phyloP scores from a whole-genome alignment of 2,888 invertebrate species.

The Seladonia tumulorum region DNA sequence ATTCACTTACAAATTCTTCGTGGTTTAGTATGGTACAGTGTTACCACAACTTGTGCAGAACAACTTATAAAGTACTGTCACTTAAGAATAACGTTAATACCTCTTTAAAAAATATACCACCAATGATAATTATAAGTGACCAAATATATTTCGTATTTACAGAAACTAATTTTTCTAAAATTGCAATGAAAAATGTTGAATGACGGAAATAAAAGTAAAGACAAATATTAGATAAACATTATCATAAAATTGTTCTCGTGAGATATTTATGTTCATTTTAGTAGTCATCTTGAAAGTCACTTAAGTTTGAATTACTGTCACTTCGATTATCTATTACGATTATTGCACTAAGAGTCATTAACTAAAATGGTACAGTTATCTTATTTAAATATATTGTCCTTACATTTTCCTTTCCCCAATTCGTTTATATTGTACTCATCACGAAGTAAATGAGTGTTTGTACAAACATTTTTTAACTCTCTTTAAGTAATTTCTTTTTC shows the following conservation, averaged over 20 bases:
- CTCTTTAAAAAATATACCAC: conserved; percentile 16
- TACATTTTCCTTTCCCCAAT: conserved; percentile 1
- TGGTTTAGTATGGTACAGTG: conserved; percentile 10
- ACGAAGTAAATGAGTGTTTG: background rate
- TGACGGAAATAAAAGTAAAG: conserved; percentile 14
- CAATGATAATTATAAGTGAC: conserved; percentile 11
- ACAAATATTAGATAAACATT: background rate
- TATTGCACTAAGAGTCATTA: conserved; percentile 52
- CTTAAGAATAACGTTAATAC: conserved; percentile 27
- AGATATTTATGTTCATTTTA: conserved; percentile 11
- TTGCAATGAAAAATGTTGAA: conserved; percentile 25
- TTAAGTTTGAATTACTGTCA: background rate
- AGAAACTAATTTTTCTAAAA: conserved; percentile 16
- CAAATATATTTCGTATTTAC: conserved; percentile 38
- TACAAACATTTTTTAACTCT: background rate
- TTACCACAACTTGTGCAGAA: background rate
- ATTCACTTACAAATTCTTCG: conserved; percentile 4
- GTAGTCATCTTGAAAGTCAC: conserved; percentile 10
- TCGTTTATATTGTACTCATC: background rate
- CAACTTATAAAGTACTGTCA: conserved; percentile 17
- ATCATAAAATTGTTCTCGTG: conserved; percentile 2
- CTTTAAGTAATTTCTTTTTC: background rate
- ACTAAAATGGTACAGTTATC: conserved; percentile 35
- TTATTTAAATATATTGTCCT: conserved; percentile 33
- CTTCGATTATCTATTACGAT: conserved; percentile 12